phyloP scores from a whole-genome alignment of 2,888 invertebrate genomes.

The Phragmatobia fuliginosa region DNA sequence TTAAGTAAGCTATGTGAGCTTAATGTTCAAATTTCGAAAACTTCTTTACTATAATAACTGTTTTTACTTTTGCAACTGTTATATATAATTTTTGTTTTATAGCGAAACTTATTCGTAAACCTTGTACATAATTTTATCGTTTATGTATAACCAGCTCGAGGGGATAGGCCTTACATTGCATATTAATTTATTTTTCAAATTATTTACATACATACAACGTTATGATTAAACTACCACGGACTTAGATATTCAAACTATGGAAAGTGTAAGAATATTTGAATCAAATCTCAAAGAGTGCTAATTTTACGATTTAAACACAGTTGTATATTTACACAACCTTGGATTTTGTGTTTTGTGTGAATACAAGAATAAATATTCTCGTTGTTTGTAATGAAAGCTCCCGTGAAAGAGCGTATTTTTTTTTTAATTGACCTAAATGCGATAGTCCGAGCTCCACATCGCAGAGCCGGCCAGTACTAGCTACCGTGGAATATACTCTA shows the following conservation, averaged over 20 bases:
- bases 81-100: too few species aligned
- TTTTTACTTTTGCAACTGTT: too few species aligned
- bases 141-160: too few species aligned
- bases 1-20: too few species aligned
- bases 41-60: too few species aligned
- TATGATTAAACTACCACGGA: neutral
- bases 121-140: too few species aligned
- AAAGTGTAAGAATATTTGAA: neutral
- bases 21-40: too few species aligned
- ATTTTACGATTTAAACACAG: neutral
- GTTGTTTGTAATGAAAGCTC: neutral
- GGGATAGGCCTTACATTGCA: too few species aligned
- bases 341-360: neutral
- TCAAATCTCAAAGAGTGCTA: neutral
- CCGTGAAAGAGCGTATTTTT: constrained; percentile 7
- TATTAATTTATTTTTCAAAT: neutral
- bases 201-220: neutral
- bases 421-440: constrained; percentile 32
- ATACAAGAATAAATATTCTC: neutral
- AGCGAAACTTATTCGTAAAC: too few species aligned
- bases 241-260: neutral
- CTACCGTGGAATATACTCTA: constrained; percentile 86
- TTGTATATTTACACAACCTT: too few species aligned
- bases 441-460: constrained; percentile 65
- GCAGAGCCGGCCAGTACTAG: constrained; percentile 70